Conservation (phyloP, 2,888 invertebrate genomes). For the Actias luna region DNA sequence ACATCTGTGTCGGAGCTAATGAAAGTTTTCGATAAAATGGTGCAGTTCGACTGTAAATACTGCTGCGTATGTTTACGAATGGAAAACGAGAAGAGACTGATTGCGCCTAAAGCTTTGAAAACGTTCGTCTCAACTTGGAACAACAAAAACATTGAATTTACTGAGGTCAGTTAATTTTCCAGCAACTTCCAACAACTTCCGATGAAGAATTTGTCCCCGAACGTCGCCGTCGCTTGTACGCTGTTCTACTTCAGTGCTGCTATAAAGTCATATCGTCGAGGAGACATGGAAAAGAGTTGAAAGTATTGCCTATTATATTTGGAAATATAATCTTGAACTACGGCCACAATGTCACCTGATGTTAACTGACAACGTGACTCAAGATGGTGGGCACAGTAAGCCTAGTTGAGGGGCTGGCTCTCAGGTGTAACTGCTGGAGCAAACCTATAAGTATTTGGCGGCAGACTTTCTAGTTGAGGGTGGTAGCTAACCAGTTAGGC, state of each 20-base stretch:
- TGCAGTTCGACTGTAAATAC: neutral
- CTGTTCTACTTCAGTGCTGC: no score
- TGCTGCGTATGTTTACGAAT: neutral
- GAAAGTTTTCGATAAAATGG: neutral
- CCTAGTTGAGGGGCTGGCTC: no score
- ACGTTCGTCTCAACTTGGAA: neutral
- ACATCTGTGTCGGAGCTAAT: neutral
- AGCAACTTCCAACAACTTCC: no score
- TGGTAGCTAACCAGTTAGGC: neutral
- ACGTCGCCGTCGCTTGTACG: no score
- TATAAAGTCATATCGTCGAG: no score
- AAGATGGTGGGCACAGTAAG: neutral
- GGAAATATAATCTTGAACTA: no score
- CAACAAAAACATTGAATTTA: neutral
- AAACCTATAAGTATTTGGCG: neutral
- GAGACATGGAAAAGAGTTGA: neutral
- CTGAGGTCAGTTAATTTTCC: neutral
- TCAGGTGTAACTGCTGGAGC: no score
- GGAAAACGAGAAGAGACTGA: neutral
- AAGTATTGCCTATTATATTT: neutral
- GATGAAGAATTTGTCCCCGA: no score
- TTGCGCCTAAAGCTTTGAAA: neutral
- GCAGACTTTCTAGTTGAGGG: neutral
- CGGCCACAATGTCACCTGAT: neutral
- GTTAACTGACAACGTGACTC: neutral